Evolutionary conservation across 2,888 invertebrate species (phyloP).

Genomic region (Celastrina argiolus): DNA sequence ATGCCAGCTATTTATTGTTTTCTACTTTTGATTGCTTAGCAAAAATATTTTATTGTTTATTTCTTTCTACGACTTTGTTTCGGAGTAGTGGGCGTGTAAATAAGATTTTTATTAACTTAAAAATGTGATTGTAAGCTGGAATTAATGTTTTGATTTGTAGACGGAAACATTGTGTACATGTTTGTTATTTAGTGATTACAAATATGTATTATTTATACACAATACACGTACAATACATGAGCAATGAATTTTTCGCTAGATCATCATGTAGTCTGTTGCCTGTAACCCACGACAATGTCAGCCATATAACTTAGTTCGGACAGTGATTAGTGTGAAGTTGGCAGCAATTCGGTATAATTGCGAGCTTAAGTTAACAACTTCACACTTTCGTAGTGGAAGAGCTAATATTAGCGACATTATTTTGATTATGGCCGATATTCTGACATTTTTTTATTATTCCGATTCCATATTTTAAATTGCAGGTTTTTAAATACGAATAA

Average conservation of each 20-base stretch:
- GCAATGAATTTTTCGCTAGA: neutral
- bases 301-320: neutral
- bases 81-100: slow-evolving; percentile 59
- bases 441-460: neutral
- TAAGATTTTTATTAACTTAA: slow-evolving; percentile 68
- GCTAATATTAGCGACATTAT: neutral
- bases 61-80: slow-evolving; percentile 53
- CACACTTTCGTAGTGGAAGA: neutral
- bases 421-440: neutral
- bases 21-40: slow-evolving; percentile 60
- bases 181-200: slow-evolving; percentile 74
- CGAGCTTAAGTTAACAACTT: neutral
- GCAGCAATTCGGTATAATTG: neutral
- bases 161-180: slow-evolving; percentile 50
- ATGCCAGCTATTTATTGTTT: slow-evolving; percentile 55
- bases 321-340: neutral
- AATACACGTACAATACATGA: neutral
- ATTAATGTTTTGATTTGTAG: slow-evolving; percentile 41
- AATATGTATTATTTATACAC: slow-evolving; percentile 58
- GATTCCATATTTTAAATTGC: neutral
- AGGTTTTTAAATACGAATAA: neutral
- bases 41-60: slow-evolving; percentile 54
- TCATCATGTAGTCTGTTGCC: slow-evolving; percentile 30
- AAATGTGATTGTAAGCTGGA: slow-evolving; percentile 36
- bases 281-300: slow-evolving; percentile 14